Evolutionary conservation across 2,888 invertebrate genomes (phyloP), one percentile per base, ranked within the genome.

Genomic region (Lagria hirta): DNA sequence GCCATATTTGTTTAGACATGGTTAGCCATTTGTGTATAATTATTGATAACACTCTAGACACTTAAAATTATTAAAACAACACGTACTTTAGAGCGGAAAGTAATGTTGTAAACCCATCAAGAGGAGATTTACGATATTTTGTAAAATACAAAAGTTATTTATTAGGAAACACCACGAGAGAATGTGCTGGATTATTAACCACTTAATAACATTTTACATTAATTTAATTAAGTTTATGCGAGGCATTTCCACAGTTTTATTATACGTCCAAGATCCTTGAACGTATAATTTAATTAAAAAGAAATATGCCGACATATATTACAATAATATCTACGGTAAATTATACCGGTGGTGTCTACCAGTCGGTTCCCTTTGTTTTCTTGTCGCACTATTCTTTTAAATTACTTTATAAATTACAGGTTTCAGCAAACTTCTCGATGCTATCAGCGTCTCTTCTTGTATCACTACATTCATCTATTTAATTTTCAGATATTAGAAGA

Each of bases 201-300:
- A 52, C 46, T 52, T 49, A 52, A 51, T 51, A 51, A 49, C 48
- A 24, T 44, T 52, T 55, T 53, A 45, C 50, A 51, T 55, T 51
- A 54, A 52, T 55, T 55, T 52, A 52, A 55, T 54, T 52, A 52
- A 55, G 49, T 55, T 55, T 54, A 54, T 51, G 50, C 30, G 21
- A 43, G 53, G 46, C 41, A 51, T 52, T 48, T 49, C 49, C 44
- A 48, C 45, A 47, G 42, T 53, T 51, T 53, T 52, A 53, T 50
- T 53, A 49, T 48, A 45, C 46, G 43, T 51, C 49, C 47, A 37
- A 48, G 43, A 47, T 53, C 49, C 49, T 52, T 49, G 49, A 49
- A 54, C 45, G 53, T 47, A 54, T 55, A 52, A 53, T 54, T 55
- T 55, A 55, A 55, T 55, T 55, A 55, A 55, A 55, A 55, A 55